These are phyloP conservation scores for Phyllotreta cruciferae DNA, from an alignment of 2,888 invertebrate species.

Conservation along the genomic window DNA sequence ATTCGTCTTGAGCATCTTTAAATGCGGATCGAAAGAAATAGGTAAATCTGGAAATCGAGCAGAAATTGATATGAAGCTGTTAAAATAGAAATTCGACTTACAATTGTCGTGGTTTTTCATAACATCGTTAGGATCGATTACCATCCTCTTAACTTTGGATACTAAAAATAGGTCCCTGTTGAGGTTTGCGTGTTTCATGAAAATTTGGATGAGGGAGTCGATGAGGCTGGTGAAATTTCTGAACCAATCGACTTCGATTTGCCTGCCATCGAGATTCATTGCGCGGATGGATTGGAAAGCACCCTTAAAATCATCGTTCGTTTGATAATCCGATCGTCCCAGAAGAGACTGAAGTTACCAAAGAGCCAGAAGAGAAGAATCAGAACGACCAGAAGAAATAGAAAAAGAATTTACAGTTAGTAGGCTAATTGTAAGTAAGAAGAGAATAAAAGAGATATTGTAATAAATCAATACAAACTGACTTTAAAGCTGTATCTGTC, in stretches of 20 bases:
- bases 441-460: too few relatives aligned
- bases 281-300: conserved; percentile 62
- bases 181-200: conserved; percentile 62
- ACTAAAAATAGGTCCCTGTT: conserved; percentile 63
- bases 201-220: conserved; percentile 70
- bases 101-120: conserved; percentile 39
- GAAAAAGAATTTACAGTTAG: too few relatives aligned
- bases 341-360: too few relatives aligned
- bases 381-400: too few relatives aligned
- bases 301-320: conserved; percentile 60
- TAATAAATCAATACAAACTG: background rate
- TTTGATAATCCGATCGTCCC: too few relatives aligned
- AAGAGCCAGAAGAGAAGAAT: too few relatives aligned
- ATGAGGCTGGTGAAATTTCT: conserved; percentile 74
- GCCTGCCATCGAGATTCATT: conserved; percentile 58
- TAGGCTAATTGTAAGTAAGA: too few relatives aligned
- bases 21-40: conserved; percentile 55
- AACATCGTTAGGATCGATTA: conserved; percentile 64
- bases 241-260: conserved; percentile 62
- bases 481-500: conserved; percentile 65
- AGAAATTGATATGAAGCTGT: background rate
- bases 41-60: conserved; percentile 54
- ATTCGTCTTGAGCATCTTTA: conserved; percentile 61
- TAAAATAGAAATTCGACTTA: conserved; percentile 18
- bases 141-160: conserved; percentile 64